Base-by-base conservation (phyloP, 35 echinoderm and acorn worm species). In the Anneissia japonica region DNA sequence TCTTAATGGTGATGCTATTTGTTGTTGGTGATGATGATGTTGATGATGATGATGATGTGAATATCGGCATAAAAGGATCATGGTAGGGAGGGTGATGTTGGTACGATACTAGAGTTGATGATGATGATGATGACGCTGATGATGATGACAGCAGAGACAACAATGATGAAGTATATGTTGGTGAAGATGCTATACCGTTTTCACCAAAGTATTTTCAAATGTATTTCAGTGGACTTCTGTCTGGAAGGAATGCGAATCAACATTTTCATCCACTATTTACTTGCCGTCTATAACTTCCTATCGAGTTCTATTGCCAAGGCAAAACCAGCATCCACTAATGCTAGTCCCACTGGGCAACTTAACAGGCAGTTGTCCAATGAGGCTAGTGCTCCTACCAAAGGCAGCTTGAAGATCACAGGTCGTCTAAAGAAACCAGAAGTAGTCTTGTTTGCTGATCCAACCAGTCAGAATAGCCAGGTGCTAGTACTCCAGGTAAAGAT, bases 401-500 rank as follows among this genome's bases (percentile, higher is more conserved):
- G 38, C 4, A 73, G 38, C 31, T 30, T 93, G 0, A 87, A 86
- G 92, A 81, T 99, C 76, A 91, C 73, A 45, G 92, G 91, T 72
- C 83, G 88, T 46, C 81, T 99, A 23, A 81, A 92, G 82, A 94
- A 86, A 74, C 96, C 96, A 35, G 96, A 99, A 72, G 86, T 99
- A 0, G 96, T 99, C 1, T 43, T 99, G 16, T 99, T 99, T 90
- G 96, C 93, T 89, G 96, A 99, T 34, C 96, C 96, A 0, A 99
- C 96, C 64, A 99, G 89, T 74, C 82, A 88, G 37, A 82, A 91
- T 32, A 99, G 92, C 79, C 96, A 99, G 36, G 90, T 93, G 32
- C 79, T 99, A 16, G 92, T 97, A 2, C 86, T 99, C 1, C 91
- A 94, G 89, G 96, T 94, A 77, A n/a, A n/a, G n/a, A n/a, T n/a